phyloP scores from a whole-genome alignment of 2,888 invertebrate genomes.

The Eustalomyia histrio region DNA sequence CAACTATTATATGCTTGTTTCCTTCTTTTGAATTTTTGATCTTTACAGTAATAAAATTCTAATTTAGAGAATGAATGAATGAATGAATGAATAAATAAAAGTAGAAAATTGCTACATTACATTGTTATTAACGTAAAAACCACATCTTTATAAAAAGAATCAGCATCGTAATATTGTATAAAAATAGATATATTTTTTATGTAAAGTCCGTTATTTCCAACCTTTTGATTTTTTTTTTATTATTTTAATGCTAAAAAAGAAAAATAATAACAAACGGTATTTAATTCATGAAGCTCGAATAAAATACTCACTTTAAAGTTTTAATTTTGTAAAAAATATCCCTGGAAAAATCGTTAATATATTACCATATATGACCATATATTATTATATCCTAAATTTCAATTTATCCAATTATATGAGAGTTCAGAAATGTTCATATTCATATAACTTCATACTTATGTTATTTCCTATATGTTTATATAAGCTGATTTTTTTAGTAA shows the following conservation, averaged over 20 bases:
- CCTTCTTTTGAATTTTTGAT: slow-evolving; percentile 35
- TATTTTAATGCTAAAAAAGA: neutral
- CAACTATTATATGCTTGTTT: slow-evolving; percentile 21
- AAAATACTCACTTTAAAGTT: too few species aligned
- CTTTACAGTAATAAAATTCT: slow-evolving; percentile 41
- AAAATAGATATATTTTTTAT: neutral
- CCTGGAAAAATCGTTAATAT: too few species aligned
- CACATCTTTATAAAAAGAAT: neutral
- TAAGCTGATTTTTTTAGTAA: too few species aligned
- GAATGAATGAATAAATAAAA: neutral
- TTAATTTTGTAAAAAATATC: too few species aligned
- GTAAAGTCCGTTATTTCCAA: neutral
- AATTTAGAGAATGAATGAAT: slow-evolving; percentile 41
- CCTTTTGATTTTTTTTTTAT: slow-evolving; percentile 3
- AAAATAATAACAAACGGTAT: neutral
- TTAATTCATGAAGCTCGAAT: too few species aligned
- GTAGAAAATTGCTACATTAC: neutral
- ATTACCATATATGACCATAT: too few species aligned
- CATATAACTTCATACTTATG: too few species aligned
- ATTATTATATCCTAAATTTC: too few species aligned
- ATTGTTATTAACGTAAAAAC: neutral
- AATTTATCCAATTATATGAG: too few species aligned
- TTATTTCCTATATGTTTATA: too few species aligned
- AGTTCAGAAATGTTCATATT: too few species aligned
- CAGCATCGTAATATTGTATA: too few species aligned